phyloP scores from a whole-genome alignment of 2,113 vertebrate species.

The Rhinichthys klamathensis region DNA sequence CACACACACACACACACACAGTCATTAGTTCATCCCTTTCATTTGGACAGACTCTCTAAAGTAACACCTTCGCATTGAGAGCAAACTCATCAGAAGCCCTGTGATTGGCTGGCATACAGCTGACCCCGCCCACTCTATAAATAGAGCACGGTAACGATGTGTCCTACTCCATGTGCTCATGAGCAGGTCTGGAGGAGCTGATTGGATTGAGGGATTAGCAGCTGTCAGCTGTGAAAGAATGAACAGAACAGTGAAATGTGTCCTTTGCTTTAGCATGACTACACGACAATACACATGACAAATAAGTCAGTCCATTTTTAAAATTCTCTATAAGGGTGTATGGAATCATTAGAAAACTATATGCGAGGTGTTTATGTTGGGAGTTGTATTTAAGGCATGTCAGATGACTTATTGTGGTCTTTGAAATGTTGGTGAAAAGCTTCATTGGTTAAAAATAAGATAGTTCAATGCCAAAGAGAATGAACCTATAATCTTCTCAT shows the following conservation, averaged over 20 bases:
- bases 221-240: conserved; percentile 16
- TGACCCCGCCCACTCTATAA: neutral
- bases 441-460: neutral
- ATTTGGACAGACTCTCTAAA: neutral
- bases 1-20: neutral
- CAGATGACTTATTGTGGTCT: neutral
- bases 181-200: conserved; percentile 32
- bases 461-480: too few relatives aligned
- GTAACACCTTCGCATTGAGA: neutral
- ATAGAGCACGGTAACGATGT: neutral
- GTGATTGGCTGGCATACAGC: neutral
- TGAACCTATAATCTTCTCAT: too few relatives aligned
- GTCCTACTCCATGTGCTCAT: neutral
- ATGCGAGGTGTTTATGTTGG: neutral
- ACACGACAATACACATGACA: neutral
- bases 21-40: neutral
- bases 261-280: neutral
- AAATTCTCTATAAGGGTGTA: neutral
- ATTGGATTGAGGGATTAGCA: conserved; percentile 46
- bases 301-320: neutral
- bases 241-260: conserved; percentile 27
- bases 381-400: conserved; percentile 1
- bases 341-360: neutral
- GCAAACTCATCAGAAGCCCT: neutral
- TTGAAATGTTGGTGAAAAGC: conserved; percentile 12